Evolutionary conservation across 2,797 vertebrate genomes (phyloP).

Genomic region (Sparus aurata): DNA sequence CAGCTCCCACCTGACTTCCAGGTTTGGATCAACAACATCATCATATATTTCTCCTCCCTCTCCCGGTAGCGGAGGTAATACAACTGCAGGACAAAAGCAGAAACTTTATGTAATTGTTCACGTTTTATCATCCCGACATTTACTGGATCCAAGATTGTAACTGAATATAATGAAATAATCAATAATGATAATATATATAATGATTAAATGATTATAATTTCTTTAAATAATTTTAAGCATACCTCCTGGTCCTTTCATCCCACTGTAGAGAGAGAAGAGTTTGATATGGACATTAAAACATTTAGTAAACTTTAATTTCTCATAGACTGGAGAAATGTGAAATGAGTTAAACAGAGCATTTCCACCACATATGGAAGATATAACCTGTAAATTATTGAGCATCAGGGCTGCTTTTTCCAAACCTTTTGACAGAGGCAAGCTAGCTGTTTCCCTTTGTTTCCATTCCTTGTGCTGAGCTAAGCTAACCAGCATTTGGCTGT

Average conservation of each 20-base stretch:
- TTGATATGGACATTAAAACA: background rate
- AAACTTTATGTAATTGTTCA: background rate
- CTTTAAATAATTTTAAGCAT: constrained; percentile 59
- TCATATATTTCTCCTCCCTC: constrained; percentile 91
- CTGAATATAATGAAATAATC: background rate
- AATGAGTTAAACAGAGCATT: background rate
- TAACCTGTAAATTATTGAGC: too few species aligned
- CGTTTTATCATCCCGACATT: background rate
- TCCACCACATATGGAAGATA: too few species aligned
- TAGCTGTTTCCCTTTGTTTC: background rate
- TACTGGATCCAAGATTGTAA: background rate
- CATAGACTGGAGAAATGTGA: background rate
- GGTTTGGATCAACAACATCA: constrained; percentile 87
- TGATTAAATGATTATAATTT: accelerated
- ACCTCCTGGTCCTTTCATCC: constrained; percentile 84
- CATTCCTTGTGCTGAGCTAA: background rate
- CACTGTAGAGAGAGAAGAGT: constrained; percentile 76
- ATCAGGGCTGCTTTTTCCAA: too few species aligned
- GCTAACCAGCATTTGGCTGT: background rate
- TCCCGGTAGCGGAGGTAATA: constrained; percentile 83
- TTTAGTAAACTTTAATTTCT: background rate
- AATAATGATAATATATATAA: too few species aligned
- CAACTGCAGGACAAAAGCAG: constrained; percentile 72
- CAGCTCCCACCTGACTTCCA: constrained; percentile 81
- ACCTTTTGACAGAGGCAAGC: too few species aligned